Evolutionary conservation across 92 coral and sea anemone genomes (phyloP).

Genomic region (Porites divaricata): DNA sequence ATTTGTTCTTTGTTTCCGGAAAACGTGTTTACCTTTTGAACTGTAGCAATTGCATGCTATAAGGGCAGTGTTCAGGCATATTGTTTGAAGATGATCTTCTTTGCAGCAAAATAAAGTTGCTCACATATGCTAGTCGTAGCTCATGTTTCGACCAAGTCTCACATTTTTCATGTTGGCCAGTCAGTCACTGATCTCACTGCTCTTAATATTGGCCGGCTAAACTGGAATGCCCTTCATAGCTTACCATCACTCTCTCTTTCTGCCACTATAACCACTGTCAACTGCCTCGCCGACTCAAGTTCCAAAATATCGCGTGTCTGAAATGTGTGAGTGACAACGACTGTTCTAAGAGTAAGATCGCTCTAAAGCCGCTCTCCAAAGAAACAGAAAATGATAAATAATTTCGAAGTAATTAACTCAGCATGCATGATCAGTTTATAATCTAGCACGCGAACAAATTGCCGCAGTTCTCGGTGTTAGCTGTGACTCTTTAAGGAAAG

Average conservation of each 20-base stretch:
- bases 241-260: slow-evolving; percentile 1
- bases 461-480: background rate
- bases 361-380: background rate
- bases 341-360: background rate
- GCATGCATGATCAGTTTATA: no score
- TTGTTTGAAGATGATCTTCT: no score
- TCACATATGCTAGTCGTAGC: background rate
- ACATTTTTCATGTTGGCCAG: no score
- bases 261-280: background rate
- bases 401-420: no score
- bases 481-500: background rate
- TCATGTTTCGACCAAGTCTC: background rate
- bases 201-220: no score
- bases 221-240: background rate
- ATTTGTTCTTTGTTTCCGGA: no score
- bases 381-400: background rate
- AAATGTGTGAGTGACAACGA: slow-evolving; percentile 11
- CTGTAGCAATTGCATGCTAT: no score
- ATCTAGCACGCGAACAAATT: background rate
- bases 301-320: slow-evolving; percentile 24
- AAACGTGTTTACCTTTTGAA: no score
- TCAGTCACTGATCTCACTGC: no score
- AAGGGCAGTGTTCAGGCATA: no score
- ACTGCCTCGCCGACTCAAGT: background rate
- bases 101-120: background rate